Evolutionary conservation across 1,140 invertebrate genomes (phyloP).

Genomic region (Drosophila equinoxialis): DNA sequence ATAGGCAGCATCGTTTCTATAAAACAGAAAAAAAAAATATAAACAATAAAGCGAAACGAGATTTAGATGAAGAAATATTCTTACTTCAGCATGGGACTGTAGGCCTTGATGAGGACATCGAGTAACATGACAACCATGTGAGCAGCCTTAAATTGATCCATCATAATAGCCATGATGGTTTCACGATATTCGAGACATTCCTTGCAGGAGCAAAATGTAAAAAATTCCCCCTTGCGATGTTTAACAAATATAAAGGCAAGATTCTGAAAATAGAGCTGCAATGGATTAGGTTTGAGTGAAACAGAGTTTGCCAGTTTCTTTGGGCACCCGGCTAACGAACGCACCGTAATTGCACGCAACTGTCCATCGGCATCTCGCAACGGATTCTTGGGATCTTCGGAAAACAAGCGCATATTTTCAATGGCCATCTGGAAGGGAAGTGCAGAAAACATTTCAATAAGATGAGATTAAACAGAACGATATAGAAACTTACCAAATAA

Average conservation of each 20-base stretch:
- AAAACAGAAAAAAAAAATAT: conserved; percentile 20
- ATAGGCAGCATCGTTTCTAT: conserved; percentile 78
- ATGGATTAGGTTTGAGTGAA: conserved; percentile 59
- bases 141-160: conserved; percentile 81
- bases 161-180: conserved; percentile 79
- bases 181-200: conserved; percentile 82
- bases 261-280: conserved; percentile 78
- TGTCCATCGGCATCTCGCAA: conserved; percentile 66
- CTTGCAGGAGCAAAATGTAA: conserved; percentile 82
- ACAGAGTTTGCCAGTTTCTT: background rate
- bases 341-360: conserved; percentile 76
- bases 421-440: conserved; percentile 59
- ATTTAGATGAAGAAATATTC: background rate
- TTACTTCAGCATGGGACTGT: conserved; percentile 80
- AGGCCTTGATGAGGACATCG: conserved; percentile 78
- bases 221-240: conserved; percentile 75
- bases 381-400: conserved; percentile 71
- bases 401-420: conserved; percentile 72
- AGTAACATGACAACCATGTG: conserved; percentile 81
- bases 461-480: background rate
- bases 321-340: conserved; percentile 21
- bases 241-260: conserved; percentile 81
- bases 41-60: background rate
- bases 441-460: no score
- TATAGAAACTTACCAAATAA: conserved; percentile 54